Conservation (phyloP, 1,140 invertebrate species). For the Cotesia chilonis region DNA sequence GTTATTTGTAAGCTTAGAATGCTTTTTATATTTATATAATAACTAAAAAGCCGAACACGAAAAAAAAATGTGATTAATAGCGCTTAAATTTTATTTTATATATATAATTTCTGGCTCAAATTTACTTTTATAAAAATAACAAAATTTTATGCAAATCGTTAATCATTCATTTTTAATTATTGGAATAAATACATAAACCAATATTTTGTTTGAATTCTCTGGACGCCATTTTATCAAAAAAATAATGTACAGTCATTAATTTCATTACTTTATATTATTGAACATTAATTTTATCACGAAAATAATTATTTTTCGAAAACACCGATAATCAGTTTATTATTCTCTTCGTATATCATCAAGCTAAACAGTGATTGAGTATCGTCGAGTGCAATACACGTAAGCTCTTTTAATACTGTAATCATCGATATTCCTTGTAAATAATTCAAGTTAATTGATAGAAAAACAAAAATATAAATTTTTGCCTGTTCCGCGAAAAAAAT, state of each 20-base stretch:
- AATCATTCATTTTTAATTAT: conserved; percentile 14
- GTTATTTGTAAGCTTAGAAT: conserved; percentile 24
- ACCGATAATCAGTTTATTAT: conserved; percentile 7
- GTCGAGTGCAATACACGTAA: conserved; percentile 39
- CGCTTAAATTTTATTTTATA: conserved; percentile 21
- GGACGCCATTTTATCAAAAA: conserved; percentile 16
- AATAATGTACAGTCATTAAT: conserved; percentile 61
- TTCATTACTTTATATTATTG: conserved; percentile 59
- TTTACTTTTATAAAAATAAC: not conserved
- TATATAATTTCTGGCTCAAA: conserved; percentile 14
- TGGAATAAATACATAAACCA: not conserved
- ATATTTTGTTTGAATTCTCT: not conserved
- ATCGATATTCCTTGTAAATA: conserved; percentile 34
- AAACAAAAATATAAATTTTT: conserved; percentile 19
- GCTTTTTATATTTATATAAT: conserved; percentile 11
- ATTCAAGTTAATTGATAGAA: conserved; percentile 19
- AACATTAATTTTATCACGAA: conserved; percentile 44
- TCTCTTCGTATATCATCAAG: conserved; percentile 29
- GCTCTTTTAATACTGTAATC: conserved; percentile 28
- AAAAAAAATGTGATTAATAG: conserved; percentile 1
- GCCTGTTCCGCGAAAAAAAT: not conserved
- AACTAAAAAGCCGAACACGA: not conserved
- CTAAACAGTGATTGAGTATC: conserved; percentile 30
- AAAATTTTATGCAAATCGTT: not conserved
- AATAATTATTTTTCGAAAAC: conserved; percentile 14